Evolutionary conservation across 1,140 invertebrate species (phyloP).

Genomic region (Drosophila grimshawi): DNA sequence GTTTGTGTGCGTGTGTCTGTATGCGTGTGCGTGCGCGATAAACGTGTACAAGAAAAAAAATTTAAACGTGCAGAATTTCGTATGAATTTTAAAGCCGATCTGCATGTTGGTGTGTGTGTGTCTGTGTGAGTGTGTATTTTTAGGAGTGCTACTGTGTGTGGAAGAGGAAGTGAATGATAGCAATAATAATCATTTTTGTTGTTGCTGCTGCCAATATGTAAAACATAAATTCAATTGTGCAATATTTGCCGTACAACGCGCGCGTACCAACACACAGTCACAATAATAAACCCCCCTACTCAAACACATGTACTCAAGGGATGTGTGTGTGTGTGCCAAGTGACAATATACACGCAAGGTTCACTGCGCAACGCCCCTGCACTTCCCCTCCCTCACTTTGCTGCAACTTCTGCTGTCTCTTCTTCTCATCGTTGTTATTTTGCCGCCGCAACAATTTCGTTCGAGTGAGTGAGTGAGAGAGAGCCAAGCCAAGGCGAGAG

Average conservation of each 20-base stretch:
- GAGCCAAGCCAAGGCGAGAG: constrained; percentile 15
- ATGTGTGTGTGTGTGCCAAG: constrained; percentile 54
- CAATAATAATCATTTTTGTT: constrained; percentile 42
- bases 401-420: constrained; percentile 53
- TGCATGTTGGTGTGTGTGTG: constrained; percentile 36
- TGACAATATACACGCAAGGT: constrained; percentile 76
- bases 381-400: constrained; percentile 36
- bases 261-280: constrained; percentile 48
- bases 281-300: constrained; percentile 1
- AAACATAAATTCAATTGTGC: constrained; percentile 78
- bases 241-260: constrained; percentile 54
- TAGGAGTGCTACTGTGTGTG: constrained; percentile 41
- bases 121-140: constrained; percentile 42
- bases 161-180: constrained; percentile 40
- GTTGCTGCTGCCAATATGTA: constrained; percentile 39
- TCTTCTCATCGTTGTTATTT: constrained; percentile 69
- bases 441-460: constrained; percentile 68
- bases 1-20: constrained; percentile 34
- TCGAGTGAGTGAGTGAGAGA: constrained; percentile 32
- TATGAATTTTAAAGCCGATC: constrained; percentile 73
- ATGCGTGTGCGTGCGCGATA: constrained; percentile 60
- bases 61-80: constrained; percentile 76
- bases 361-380: constrained; percentile 70
- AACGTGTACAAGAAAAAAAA: constrained; percentile 78
- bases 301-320: constrained; percentile 2